Evolutionary conservation across 2,113 vertebrate species (phyloP), one percentile per base, ranked within the genome.

Genomic region (Nesoenas mayeri): DNA sequence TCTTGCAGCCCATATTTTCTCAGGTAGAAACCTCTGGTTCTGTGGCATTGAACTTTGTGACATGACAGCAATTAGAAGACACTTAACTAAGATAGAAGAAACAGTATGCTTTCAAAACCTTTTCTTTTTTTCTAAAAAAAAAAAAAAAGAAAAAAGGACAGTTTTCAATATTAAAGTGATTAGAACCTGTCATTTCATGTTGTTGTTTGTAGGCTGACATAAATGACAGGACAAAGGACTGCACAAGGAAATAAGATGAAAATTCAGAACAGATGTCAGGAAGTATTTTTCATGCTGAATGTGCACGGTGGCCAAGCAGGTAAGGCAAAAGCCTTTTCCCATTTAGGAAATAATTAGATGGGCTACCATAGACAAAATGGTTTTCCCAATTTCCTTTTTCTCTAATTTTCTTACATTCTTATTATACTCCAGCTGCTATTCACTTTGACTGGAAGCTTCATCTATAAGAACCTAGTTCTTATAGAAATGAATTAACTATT

Each of bases 221-320:
- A 93, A 85, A 91, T 95, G 95, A 97, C 85, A 90, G 79, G 89
- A 91, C 87, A 73, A 82, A 96, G 85, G n/a, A 93, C 54, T 40
- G 75, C 67, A 67, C 67, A 65, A 62, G 80, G 79, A 94, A 96
- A 89, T 83, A 56, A 93, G 80, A 97, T 51, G 86, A 95, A 97
- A 97, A 97, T 97, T 90, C 82, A 86, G 91, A 98, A 85, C 92
- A 97, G 96, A 97, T 98, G 98, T 94, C 85, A 95, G 89, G 88
- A 95, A 91, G 38, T 36, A 56, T 88, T 91, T 89, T 93, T 83
- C 82, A 72, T 91, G 65, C 57, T 78, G 73, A 92, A 91, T 31
- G 22, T 86, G 40, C 93, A 88, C 54, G 75, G 91, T 96, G 85
- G 85, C 83, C 89, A 71, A 57, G 58, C 42, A 96, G 93, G 95